Evolutionary conservation across 1,140 invertebrate genomes (phyloP).

Genomic region (Megalopta genalis): DNA sequence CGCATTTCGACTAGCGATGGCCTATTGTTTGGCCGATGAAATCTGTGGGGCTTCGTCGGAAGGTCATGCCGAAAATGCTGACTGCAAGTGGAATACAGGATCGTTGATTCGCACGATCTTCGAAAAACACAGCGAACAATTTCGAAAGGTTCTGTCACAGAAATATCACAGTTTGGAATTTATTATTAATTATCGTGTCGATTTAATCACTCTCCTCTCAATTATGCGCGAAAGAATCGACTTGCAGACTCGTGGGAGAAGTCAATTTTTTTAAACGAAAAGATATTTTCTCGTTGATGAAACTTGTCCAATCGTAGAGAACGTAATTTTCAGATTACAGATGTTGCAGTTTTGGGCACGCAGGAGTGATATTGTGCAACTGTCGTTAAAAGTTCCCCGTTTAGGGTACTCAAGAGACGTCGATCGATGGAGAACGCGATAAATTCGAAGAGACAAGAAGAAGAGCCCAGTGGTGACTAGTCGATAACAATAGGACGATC

Average conservation of each 20-base stretch:
- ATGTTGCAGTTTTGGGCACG: not conserved
- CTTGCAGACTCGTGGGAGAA: too few relatives aligned
- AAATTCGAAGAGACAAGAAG: conserved; percentile 65
- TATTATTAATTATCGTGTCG: too few relatives aligned
- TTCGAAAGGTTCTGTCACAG: too few relatives aligned
- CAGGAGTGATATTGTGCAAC: not conserved
- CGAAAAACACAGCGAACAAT: not conserved
- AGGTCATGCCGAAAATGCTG: not conserved
- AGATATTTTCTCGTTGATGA: too few relatives aligned
- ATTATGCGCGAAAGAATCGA: too few relatives aligned
- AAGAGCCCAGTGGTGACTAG: conserved; percentile 50
- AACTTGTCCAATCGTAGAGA: not conserved
- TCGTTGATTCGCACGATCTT: not conserved
- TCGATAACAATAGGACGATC: conserved; percentile 76
- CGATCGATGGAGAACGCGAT: conserved; percentile 49
- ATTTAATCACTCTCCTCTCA: too few relatives aligned
- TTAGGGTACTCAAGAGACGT: not conserved
- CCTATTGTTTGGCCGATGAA: conserved; percentile 41
- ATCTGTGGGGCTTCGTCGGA: conserved; percentile 21
- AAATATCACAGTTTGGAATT: too few relatives aligned
- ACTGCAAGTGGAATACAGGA: not conserved
- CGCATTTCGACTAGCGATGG: conserved; percentile 30
- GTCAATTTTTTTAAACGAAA: too few relatives aligned
- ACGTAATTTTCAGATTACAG: not conserved
- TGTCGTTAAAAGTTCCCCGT: not conserved